phyloP scores from a whole-genome alignment of 1,140 invertebrate species.

The Bombus superbus region DNA sequence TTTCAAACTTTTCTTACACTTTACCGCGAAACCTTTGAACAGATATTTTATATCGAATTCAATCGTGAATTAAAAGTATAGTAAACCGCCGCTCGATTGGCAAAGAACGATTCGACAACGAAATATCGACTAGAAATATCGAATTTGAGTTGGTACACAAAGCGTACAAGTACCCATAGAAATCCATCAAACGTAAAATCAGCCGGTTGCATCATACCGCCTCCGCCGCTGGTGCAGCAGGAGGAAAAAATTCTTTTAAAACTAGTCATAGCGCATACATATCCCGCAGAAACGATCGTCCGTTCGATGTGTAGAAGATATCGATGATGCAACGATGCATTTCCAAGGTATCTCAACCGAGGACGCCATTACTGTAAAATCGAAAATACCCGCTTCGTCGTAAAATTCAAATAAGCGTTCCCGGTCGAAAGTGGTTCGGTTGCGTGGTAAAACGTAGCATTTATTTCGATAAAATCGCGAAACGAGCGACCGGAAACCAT shows the following conservation, averaged over 20 bases:
- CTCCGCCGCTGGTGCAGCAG: background rate
- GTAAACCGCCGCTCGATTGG: too few relatives aligned
- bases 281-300: constrained; percentile 2
- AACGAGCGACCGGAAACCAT: constrained; percentile 8
- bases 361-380: constrained; percentile 9
- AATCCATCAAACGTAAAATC: constrained; percentile 22
- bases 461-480: constrained; percentile 9
- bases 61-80: background rate
- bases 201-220: constrained; percentile 3
- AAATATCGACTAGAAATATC: background rate
- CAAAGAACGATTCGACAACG: too few relatives aligned
- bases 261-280: constrained; percentile 14
- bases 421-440: constrained; percentile 1
- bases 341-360: background rate
- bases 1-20: background rate
- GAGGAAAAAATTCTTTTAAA: constrained; percentile 32
- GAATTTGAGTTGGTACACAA: background rate
- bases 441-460: background rate
- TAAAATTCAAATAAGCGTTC: background rate
- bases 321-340: constrained; percentile 32
- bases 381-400: background rate
- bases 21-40: background rate
- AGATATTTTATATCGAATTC: background rate
- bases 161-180: background rate
- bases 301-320: background rate